Conservation (phyloP, 1,140 invertebrate genomes). For the Drosophila kurseongensis region DNA sequence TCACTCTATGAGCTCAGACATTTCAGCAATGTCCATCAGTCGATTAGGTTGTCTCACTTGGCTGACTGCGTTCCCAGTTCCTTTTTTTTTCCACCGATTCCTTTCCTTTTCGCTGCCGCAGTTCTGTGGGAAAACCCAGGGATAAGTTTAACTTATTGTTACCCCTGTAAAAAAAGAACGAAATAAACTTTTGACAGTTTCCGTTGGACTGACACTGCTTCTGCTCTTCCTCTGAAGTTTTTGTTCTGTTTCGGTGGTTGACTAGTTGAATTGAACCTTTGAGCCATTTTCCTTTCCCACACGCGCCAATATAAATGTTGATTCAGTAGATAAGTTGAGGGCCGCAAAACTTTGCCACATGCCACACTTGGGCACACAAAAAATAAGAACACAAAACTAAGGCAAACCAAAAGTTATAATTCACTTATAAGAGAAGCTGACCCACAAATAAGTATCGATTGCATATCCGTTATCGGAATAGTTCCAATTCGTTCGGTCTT, state of each 20-base stretch:
- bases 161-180: slow-evolving; percentile 41
- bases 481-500: not conserved
- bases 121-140: slow-evolving; percentile 45
- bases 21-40: slow-evolving; percentile 44
- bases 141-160: slow-evolving; percentile 73
- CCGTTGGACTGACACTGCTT: slow-evolving; percentile 33
- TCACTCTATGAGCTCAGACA: slow-evolving; percentile 19
- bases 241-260: slow-evolving; percentile 41
- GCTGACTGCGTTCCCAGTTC: slow-evolving; percentile 10
- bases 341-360: slow-evolving; percentile 49
- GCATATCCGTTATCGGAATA: slow-evolving; percentile 6
- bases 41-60: slow-evolving; percentile 53
- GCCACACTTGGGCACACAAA: slow-evolving; percentile 25
- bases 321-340: slow-evolving; percentile 62
- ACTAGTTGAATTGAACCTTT: slow-evolving; percentile 60
- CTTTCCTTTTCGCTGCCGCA: slow-evolving; percentile 34
- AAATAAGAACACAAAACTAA: not conserved
- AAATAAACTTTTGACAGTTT: slow-evolving; percentile 72
- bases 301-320: slow-evolving; percentile 69
- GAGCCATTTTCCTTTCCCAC: slow-evolving; percentile 59
- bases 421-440: slow-evolving; percentile 50
- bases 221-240: slow-evolving; percentile 52
- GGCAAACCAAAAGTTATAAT: slow-evolving; percentile 57
- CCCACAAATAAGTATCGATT: slow-evolving; percentile 21
- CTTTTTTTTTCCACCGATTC: slow-evolving; percentile 4